phyloP scores from a whole-genome alignment of 2,113 vertebrate species.

The Blennius ocellaris region DNA sequence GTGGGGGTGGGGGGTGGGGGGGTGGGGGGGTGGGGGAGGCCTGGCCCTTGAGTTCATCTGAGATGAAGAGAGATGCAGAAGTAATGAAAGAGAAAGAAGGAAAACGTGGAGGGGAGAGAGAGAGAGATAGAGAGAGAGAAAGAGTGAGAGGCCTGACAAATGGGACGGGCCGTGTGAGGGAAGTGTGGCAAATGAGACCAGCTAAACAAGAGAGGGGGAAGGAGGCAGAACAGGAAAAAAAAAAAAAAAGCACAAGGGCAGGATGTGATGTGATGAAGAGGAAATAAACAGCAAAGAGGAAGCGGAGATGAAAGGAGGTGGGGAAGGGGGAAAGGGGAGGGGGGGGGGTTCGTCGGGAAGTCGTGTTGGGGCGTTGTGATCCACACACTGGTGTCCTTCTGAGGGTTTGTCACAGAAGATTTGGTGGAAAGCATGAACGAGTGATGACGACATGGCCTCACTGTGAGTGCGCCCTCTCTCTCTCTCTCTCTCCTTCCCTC shows the following conservation, averaged over 20 bases:
- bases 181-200: constrained; percentile 39
- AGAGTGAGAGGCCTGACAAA: constrained; percentile 51
- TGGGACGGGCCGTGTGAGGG: constrained; percentile 40
- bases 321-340: too few relatives aligned
- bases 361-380: constrained; percentile 65
- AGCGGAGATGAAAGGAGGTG: constrained; percentile 56
- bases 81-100: constrained; percentile 42
- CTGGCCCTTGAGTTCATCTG: constrained; percentile 64
- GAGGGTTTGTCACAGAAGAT: constrained; percentile 65
- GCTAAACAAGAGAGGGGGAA: constrained; percentile 11
- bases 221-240: constrained; percentile 28
- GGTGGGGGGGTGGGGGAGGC: constrained; percentile 42
- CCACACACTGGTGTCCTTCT: constrained; percentile 69
- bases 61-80: constrained; percentile 50
- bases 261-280: constrained; percentile 65
- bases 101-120: constrained; percentile 21
- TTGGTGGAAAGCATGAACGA: constrained; percentile 74
- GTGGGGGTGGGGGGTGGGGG: too few relatives aligned
- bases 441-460: constrained; percentile 79
- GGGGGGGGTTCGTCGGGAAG: constrained; percentile 59
- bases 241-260: constrained; percentile 53
- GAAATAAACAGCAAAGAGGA: constrained; percentile 61
- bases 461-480: constrained; percentile 66
- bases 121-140: background rate
- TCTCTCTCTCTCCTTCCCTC: constrained; percentile 61